These are phyloP conservation scores for Leptopilina drosophilae DNA, from an alignment of 2,888 invertebrate species.

Conservation along the genomic window DNA sequence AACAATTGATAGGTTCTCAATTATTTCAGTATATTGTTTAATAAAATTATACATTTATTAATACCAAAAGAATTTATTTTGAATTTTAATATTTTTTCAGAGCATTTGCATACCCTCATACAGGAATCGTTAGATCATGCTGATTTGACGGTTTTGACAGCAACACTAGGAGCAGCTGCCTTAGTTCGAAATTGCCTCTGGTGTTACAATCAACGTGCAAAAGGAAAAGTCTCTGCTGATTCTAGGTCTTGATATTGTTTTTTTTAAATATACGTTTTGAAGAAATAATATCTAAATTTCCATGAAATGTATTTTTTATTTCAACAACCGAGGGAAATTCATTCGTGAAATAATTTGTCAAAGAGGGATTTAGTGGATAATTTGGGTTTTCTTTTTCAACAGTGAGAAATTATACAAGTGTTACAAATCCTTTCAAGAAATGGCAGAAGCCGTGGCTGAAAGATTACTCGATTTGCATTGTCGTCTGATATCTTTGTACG, in stretches of 20 bases:
- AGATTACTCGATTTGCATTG: slow-evolving; percentile 89
- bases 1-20: slow-evolving; percentile 81
- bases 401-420: slow-evolving; percentile 77
- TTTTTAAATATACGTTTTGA: background rate
- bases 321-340: background rate
- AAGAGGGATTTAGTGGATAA: background rate
- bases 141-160: slow-evolving; percentile 88
- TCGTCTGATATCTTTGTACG: slow-evolving; percentile 86
- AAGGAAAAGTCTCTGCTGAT: slow-evolving; percentile 68
- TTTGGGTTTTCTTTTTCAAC: background rate
- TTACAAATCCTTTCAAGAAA: slow-evolving; percentile 87
- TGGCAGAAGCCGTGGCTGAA: slow-evolving; percentile 91
- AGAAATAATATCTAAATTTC: too few species aligned
- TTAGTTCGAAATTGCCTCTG: slow-evolving; percentile 87
- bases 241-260: slow-evolving; percentile 60
- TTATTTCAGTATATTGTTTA: background rate
- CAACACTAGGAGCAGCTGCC: slow-evolving; percentile 89
- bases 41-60: slow-evolving; percentile 35
- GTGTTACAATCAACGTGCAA: slow-evolving; percentile 84
- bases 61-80: background rate
- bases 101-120: slow-evolving; percentile 87
- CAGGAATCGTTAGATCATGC: slow-evolving; percentile 92
- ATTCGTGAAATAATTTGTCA: background rate
- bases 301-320: too few species aligned
- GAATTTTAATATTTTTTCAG: slow-evolving; percentile 72